A percentile compares a stretch with the other conserved stretches of the same genome.
Conservation (phyloP, 2,113 vertebrate genomes). For the Ptyas mucosa region DNA sequence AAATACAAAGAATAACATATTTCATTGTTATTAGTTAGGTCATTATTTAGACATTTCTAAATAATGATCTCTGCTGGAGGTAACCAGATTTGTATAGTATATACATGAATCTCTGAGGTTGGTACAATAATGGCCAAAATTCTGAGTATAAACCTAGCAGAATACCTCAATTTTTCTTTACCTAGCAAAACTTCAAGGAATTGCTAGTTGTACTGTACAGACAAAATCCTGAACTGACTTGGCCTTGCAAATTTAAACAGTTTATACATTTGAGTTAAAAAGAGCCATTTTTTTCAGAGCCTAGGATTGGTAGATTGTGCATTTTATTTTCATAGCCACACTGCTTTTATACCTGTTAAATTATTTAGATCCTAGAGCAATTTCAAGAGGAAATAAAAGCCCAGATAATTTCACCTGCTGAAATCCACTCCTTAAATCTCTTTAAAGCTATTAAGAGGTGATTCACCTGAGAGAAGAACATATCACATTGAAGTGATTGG, state of each 20-base stretch:
- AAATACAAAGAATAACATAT: background rate
- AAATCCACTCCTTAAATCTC: slow-evolving; percentile 11
- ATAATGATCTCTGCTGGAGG: background rate
- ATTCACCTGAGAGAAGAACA: slow-evolving; percentile 6
- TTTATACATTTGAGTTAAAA: background rate
- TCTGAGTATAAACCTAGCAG: background rate
- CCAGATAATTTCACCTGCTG: background rate
- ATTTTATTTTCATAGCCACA: slow-evolving; percentile 15
- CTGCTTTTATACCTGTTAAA: slow-evolving; percentile 12
- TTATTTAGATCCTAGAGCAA: background rate
- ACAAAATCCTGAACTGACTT: background rate
- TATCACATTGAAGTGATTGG: background rate
- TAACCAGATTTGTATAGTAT: background rate
- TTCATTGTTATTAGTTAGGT: background rate
- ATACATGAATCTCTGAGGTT: background rate
- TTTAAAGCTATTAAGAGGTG: slow-evolving; percentile 11
- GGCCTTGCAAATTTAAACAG: background rate
- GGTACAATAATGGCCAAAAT: background rate
- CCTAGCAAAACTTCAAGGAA: background rate
- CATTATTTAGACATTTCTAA: background rate
- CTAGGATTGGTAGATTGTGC: background rate
- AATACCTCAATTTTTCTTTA: background rate
- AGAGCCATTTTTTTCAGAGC: background rate
- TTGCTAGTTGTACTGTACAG: background rate
- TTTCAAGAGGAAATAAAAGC: slow-evolving; percentile 15